Percentiles rank a stretch among this genome's conserved stretches.
Evolutionary conservation across 2,113 vertebrate species (phyloP).

Genomic region (Neodontobutis hainanensis): DNA sequence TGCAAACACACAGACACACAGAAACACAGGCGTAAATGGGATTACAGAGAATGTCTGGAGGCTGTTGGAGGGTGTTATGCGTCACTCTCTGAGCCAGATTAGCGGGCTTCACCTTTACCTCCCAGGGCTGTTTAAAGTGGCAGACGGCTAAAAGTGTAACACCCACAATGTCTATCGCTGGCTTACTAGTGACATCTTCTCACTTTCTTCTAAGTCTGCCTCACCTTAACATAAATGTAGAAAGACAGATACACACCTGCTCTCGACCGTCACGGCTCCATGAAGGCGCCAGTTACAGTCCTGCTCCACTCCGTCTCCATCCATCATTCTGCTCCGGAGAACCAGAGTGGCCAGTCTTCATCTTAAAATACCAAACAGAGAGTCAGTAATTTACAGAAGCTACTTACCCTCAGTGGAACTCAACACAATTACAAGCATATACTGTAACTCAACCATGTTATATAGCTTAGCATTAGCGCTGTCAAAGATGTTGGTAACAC

Average conservation of each 20-base stretch:
- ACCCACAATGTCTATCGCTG: constrained; percentile 10
- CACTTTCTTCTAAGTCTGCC: constrained; percentile 4
- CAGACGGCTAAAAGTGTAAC: constrained; percentile 20
- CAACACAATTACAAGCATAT: background rate
- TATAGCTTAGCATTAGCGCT: background rate
- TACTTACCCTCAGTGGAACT: background rate
- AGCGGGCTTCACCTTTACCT: constrained; percentile 58
- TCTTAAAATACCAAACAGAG: constrained; percentile 53
- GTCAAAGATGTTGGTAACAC: too few relatives aligned
- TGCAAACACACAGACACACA: constrained; percentile 16
- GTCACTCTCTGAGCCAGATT: constrained; percentile 75
- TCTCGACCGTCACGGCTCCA: constrained; percentile 68
- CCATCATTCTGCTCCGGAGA: constrained; percentile 53
- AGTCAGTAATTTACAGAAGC: background rate
- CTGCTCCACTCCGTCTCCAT: constrained; percentile 39
- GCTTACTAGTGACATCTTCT: constrained; percentile 7
- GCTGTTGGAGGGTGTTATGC: constrained; percentile 50
- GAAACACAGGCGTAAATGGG: constrained; percentile 46
- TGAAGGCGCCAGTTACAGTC: constrained; percentile 57
- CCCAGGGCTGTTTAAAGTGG: constrained; percentile 34
- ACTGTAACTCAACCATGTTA: background rate
- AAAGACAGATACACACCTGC: constrained; percentile 52
- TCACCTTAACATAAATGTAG: constrained; percentile 2
- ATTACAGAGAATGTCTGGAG: constrained; percentile 65
- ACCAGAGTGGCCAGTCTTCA: constrained; percentile 50